A percentile compares a stretch with the other conserved stretches of the same genome.
Conservation (phyloP, 2,797 vertebrate genomes). For the Clarias fuscus region DNA sequence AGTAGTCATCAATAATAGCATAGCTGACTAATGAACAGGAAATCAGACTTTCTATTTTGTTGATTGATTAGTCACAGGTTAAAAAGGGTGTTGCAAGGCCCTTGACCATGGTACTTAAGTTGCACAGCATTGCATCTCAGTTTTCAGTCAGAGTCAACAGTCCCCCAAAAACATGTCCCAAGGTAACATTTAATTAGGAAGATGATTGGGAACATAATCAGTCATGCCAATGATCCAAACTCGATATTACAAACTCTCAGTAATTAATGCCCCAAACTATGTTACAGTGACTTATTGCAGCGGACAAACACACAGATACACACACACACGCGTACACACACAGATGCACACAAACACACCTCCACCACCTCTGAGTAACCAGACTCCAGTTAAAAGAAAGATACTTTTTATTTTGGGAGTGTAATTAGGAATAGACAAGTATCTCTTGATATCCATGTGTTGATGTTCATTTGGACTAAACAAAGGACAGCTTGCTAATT, state of each 20-base stretch:
- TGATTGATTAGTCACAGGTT: not conserved
- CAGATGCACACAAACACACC: too few relatives aligned
- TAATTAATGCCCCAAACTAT: not conserved
- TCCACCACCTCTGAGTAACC: not conserved
- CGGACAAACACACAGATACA: too few relatives aligned
- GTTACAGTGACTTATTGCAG: not conserved
- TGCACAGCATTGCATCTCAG: not conserved
- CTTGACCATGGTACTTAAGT: not conserved
- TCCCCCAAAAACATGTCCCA: not conserved
- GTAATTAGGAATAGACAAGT: conserved; percentile 27
- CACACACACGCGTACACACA: too few relatives aligned
- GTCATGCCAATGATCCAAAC: not conserved
- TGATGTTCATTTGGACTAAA: conserved; percentile 61
- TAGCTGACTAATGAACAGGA: not conserved
- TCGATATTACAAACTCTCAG: not conserved
- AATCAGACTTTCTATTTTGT: not conserved
- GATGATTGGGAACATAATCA: not conserved
- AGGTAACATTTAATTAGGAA: not conserved
- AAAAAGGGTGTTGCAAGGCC: not conserved
- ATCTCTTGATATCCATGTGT: conserved; percentile 53
- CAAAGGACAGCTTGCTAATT: conserved; percentile 64
- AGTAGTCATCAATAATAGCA: not conserved
- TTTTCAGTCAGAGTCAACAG: not conserved
- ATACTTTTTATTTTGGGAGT: conserved; percentile 17
- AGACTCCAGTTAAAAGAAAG: not conserved